These are phyloP conservation scores for Palythoa caribaeorum DNA, from an alignment of 92 coral and sea anemone genomes.

Conservation along the genomic window DNA sequence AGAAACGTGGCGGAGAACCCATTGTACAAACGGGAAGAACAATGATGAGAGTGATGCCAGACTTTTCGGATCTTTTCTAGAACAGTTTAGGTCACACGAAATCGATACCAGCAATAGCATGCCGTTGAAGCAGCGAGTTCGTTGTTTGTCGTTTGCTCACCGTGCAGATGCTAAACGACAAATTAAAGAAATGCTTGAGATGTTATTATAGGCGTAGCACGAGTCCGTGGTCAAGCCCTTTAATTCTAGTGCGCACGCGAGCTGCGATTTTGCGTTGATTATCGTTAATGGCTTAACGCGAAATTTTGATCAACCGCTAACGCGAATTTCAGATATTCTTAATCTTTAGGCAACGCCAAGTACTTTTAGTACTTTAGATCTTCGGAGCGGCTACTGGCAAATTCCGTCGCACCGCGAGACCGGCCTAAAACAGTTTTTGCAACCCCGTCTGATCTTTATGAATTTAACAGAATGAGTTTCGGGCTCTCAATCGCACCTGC, in stretches of 20 bases:
- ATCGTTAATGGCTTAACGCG: slow-evolving; percentile 18
- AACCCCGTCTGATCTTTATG: slow-evolving; percentile 38
- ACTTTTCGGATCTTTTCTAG: too few relatives aligned
- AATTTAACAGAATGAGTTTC: slow-evolving; percentile 55
- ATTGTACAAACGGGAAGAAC: too few relatives aligned
- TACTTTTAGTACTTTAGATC: slow-evolving; percentile 35
- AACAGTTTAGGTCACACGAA: too few relatives aligned
- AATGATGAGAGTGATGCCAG: too few relatives aligned
- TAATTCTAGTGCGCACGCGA: slow-evolving; percentile 49
- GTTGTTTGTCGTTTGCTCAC: too few relatives aligned
- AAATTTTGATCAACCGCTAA: slow-evolving; percentile 42
- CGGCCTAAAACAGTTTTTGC: slow-evolving; percentile 14
- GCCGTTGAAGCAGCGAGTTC: too few relatives aligned
- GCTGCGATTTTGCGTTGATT: slow-evolving; percentile 42
- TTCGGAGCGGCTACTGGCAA: slow-evolving; percentile 12
- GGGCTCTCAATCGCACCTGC: slow-evolving; percentile 49
- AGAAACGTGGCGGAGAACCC: too few relatives aligned
- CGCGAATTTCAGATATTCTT: slow-evolving; percentile 20
- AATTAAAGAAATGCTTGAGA: slow-evolving; percentile 38
- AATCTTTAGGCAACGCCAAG: slow-evolving; percentile 30
- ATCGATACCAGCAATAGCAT: too few relatives aligned
- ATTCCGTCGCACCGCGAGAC: slow-evolving; percentile 42
- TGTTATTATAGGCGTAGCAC: slow-evolving; percentile 40
- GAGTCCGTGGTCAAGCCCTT: slow-evolving; percentile 44
- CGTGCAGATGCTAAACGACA: not conserved